Conservation (phyloP, 2,113 vertebrate species). For the Pagrus major region DNA sequence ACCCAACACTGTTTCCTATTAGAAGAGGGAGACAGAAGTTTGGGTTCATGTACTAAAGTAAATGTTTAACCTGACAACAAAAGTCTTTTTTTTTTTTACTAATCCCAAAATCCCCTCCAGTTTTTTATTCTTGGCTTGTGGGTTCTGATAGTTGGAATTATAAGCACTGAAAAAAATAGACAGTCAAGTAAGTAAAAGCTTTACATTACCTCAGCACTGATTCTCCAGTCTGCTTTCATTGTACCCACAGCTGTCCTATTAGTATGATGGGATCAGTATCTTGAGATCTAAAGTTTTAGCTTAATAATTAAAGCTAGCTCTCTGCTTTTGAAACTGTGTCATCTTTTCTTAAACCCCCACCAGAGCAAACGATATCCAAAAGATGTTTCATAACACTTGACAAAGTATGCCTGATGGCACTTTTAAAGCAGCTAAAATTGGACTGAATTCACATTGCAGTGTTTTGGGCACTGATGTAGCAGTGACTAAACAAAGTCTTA, state of each 20-base stretch:
- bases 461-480: not conserved
- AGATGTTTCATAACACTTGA: not conserved
- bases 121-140: not conserved
- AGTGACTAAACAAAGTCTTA: not conserved
- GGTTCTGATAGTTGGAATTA: not conserved
- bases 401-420: conserved; percentile 9
- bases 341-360: not conserved
- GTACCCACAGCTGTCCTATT: conserved; percentile 3
- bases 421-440: conserved; percentile 3
- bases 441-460: not conserved
- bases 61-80: not conserved
- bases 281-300: not conserved
- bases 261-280: not conserved
- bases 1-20: too few species aligned
- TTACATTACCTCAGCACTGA: not conserved
- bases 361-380: not conserved
- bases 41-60: too few species aligned
- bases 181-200: not conserved
- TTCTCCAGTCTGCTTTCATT: not conserved
- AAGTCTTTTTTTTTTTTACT: not conserved
- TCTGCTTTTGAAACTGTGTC: conserved; percentile 3
- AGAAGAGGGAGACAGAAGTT: too few species aligned
- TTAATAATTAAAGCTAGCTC: conserved; percentile 19
- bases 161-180: not conserved
- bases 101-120: not conserved